Evolutionary conservation across 1,140 invertebrate species (phyloP), one percentile per base, ranked within the genome.

Genomic region (Cataglyphis hispanica): DNA sequence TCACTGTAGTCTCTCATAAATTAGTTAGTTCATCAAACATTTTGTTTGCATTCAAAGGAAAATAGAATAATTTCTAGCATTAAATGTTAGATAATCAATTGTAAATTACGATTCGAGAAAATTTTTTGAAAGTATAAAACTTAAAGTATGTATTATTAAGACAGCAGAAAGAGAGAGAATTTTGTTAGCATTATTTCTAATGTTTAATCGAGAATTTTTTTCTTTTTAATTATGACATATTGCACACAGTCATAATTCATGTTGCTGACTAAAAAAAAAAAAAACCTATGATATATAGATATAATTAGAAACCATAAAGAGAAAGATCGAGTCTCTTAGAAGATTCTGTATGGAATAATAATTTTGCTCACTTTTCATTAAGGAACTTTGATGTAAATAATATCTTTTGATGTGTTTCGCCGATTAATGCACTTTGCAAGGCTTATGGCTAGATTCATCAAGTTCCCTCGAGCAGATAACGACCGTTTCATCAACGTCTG

Each of bases 381-480:
- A 70, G 16, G 10, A 70, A 40, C 10, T 75, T 75, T 1, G 31
- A 76, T 16, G 10, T 61, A 76, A 61, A 61, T 76, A 8, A 76
- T 76, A 76, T 27, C 56, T 76, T 22, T 75, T 5, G 56, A 60
- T n/a, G 34, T 76, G 34, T 76, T 40, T 76, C 10, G 22, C 22
- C 40, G 8, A 19, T 34, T 22, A 40, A 4, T 3, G 43, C 4
- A 25, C 60, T 75, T 75, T 76, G 72, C 34, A 40, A 76, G 72
- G 61, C 72, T 76, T 61, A 76, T 61, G 34, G 19, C 8, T 13
- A n/a, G 22, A 76, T 63, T 76, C 25, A 63, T 76, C 74, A 76
- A 61, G 58, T 43, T 76, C 8, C n/a, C 34, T 74, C 70, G 60
- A 74, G 70, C 70, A 61, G 58, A 76, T 76, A 76, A 76, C 74